Evolutionary conservation across 2,888 invertebrate species (phyloP), one percentile per base, ranked within the genome.

Genomic region (Lathronympha strigana): DNA sequence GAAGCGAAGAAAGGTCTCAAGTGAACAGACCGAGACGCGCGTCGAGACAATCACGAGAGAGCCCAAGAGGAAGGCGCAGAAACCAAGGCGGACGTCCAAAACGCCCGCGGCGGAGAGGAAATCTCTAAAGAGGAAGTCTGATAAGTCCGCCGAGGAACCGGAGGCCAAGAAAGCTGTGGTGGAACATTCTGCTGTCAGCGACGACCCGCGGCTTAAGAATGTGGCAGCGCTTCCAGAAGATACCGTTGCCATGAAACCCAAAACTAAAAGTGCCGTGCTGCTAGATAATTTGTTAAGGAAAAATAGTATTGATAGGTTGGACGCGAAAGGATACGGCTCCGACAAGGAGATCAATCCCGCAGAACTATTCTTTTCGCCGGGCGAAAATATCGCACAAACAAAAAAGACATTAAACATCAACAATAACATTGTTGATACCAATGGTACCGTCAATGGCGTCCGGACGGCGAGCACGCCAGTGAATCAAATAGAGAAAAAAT

Each of bases 211-310:
- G 28, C 72, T 82, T 19, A 82, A 79, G 74, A 82, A 77, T 71
- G 68, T 82, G 40, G 77, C 75, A 55, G 76, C 78, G 50, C 69
- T 80, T n/a, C 63, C 75, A 0, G 84, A 82, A 8, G 84, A 86
- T 64, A 61, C 72, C 36, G 67, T 75, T 49, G 74, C 78, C 45
- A 62, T 76, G 15, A 93, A 89, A 73, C 86, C 88, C 40, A 91
- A 90, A 80, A 88, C 78, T 69, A 92, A 92, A 79, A 92, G 92
- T 71, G 92, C 90, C 6, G 75, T 92, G 54, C 78, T 93, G 43
- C 84, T 93, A n/a, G 93, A 94, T 72, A 93, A 92, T 76, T 83
- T 93, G 50, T 83, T 93, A 68, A 87, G 92, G 68, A 93, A 93
- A 80, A 94, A 93, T 74, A 93, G 93, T 75, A 88, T 94, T 47